These are phyloP conservation scores for Panthera uncia DNA, from an alignment of 2,113 vertebrate species.

Conservation along the genomic window DNA sequence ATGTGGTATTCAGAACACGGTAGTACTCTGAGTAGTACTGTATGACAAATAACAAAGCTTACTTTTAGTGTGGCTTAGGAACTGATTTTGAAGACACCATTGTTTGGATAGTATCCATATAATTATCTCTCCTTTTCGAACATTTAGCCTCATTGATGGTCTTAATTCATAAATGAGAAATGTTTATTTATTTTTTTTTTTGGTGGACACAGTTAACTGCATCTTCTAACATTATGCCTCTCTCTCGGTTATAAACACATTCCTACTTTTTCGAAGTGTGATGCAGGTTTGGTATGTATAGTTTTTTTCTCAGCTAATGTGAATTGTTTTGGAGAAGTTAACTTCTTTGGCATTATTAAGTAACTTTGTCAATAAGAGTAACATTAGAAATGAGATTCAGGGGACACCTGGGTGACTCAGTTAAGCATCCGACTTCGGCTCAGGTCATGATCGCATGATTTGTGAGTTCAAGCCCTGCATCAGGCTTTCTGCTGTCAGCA, in stretches of 20 bases:
- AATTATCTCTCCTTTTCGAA: not conserved
- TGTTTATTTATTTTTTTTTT: not conserved
- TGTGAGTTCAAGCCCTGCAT: too few relatives aligned
- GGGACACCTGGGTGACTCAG: not conserved
- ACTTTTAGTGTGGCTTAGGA: not conserved
- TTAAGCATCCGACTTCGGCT: not conserved
- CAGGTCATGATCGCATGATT: too few relatives aligned
- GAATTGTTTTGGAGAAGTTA: constrained; percentile 11
- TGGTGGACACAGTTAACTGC: not conserved
- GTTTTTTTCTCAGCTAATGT: not conserved
- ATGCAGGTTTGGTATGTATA: not conserved
- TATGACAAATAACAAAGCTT: not conserved
- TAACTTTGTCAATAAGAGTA: not conserved
- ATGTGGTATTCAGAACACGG: not conserved
- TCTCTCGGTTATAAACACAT: not conserved
- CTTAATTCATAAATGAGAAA: not conserved
- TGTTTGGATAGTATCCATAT: not conserved
- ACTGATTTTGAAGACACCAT: not conserved
- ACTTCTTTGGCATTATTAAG: constrained; percentile 4
- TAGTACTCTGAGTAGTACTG: not conserved
- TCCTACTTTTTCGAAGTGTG: constrained; percentile 2
- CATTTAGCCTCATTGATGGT: not conserved
- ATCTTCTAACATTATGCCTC: not conserved
- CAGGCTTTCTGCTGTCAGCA: too few relatives aligned
- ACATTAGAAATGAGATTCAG: not conserved